Base-by-base conservation (phyloP, 53 echinoderm and acorn worm genomes). In the Apostichopus leukothele region DNA sequence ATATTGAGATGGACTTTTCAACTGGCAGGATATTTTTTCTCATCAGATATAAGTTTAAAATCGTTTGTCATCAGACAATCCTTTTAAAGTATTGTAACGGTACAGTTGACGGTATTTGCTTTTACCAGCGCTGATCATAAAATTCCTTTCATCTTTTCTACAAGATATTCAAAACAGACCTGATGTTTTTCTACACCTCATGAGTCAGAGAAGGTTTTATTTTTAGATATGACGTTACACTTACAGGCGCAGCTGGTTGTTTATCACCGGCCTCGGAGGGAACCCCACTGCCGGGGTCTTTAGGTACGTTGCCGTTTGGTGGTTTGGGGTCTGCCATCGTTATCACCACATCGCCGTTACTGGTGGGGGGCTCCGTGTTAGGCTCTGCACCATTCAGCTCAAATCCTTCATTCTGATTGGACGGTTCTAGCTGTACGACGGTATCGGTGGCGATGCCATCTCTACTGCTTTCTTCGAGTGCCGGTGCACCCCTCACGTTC, bases 271-370 rank as follows among this genome's bases (percentile, higher is more conserved):
- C 71, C 71, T 71, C 71, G 4, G 79, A 79, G 12, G 79, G 79
- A 18, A 27, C 50, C 12, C 21, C 75, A 20, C 53, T 74, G 9
- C 53, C 88, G 12, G 75, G 9, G 8, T 67, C 85, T 50, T 63
- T 85, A 1, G 88, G 88, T 21, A 87, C 60, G 14, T 14, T 75
- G 1, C 67, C 86, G 57, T 84, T 84, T n/a, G 79, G 78, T 88
- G 95, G 95, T 67, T 89, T 86, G 21, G 67, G 87, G 51, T 92
- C 96, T 4, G 94, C 93, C 75, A 94, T 93, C 11, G 91, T 93
- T 12, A 94, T 93, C 53, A 91, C 89, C 27, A 91, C 91, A 83
- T 96, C 94, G 7, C 91, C 94, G 7, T 88, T 89, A 50, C 73
- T 27, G 18, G 87, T 86, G 63, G 92, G 90, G 51, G 60, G 81